Conservation (phyloP, 2,113 vertebrate genomes). For the Motacilla tschutschensis region DNA sequence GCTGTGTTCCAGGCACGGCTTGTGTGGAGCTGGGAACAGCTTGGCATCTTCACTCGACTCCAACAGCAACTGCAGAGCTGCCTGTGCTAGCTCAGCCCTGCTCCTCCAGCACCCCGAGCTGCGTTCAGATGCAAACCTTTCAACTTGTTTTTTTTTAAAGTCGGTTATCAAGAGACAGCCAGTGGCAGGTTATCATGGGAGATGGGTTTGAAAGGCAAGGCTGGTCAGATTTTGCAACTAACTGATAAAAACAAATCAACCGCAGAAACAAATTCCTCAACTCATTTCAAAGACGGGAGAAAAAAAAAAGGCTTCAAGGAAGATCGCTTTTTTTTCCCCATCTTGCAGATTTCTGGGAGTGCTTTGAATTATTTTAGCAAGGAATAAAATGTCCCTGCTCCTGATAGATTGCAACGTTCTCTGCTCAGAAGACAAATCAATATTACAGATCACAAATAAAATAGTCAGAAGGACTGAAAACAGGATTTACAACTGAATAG, state of each 20-base stretch:
- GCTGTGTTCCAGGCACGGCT: not conserved
- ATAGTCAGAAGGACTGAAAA: conserved; percentile 55
- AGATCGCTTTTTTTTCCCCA: not conserved
- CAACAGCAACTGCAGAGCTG: not conserved
- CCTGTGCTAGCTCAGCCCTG: not conserved
- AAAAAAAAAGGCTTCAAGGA: not conserved
- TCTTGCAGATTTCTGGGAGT: not conserved
- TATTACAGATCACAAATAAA: conserved; percentile 58
- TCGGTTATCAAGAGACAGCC: not conserved
- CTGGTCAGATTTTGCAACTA: conserved; percentile 34
- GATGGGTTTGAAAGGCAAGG: not conserved
- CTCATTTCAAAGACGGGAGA: not conserved
- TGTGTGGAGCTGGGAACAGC: not conserved
- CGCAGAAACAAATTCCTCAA: not conserved
- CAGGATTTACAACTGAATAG: conserved; percentile 62
- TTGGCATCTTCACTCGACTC: not conserved
- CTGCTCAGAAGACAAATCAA: conserved; percentile 53
- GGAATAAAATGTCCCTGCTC: conserved; percentile 21
- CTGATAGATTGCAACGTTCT: conserved; percentile 3
- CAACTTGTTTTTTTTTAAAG: not conserved
- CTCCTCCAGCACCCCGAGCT: not conserved
- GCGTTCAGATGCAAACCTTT: not conserved
- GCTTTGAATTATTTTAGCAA: conserved; percentile 31
- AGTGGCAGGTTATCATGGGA: conserved; percentile 12
- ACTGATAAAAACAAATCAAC: conserved; percentile 45